Evolutionary conservation across 2,113 vertebrate genomes (phyloP), one percentile per base, ranked within the genome.

Genomic region (Noctilio leporinus): DNA sequence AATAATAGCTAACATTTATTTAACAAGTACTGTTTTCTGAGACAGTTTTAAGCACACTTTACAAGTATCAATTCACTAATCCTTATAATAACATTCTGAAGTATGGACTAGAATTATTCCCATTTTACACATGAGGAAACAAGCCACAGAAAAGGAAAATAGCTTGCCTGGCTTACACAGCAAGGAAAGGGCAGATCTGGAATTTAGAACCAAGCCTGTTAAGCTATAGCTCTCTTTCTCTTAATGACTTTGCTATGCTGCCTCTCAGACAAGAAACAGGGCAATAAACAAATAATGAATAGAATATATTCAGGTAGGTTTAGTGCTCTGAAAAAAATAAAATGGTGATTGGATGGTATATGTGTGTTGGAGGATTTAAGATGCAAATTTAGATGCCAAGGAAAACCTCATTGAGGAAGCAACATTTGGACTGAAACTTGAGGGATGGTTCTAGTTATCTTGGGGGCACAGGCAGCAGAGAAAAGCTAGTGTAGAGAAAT

Each of bases 1-100:
- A 80, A 12, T 64, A 55, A 70, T n/a, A 93, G n/a, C 80, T 67
- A 77, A 82, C 77, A 95, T 72, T 70, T 67, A 83, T 16, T 83
- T 77, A 76, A 69, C 57, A 92, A 95, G 45, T 83, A 85, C 38
- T 96, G 24, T 80, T 83, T 88, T 78, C 72, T 86, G 77, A 82
- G 70, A 85, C 69, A 85, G 30, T 86, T 83, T 85, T 92, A 93
- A 94, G 84, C 55, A 86, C 86, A 86, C 86, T 96, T 95, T 69
- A 87, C 30, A 89, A 93, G 40, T 55, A 92, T 86, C 57, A 62
- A 53, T 59, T 92, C 82, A 51, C 6, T 67, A 88, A 72, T 65
- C 19, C 28, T 83, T 77, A 72, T 3, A 82, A 51, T 8, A 80
- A 77, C 59, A 85, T 43, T 73, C 73, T 16, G 57, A 55, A 26